phyloP scores from a whole-genome alignment of 1,140 invertebrate genomes.

The Trachymyrmex cornetzi region DNA sequence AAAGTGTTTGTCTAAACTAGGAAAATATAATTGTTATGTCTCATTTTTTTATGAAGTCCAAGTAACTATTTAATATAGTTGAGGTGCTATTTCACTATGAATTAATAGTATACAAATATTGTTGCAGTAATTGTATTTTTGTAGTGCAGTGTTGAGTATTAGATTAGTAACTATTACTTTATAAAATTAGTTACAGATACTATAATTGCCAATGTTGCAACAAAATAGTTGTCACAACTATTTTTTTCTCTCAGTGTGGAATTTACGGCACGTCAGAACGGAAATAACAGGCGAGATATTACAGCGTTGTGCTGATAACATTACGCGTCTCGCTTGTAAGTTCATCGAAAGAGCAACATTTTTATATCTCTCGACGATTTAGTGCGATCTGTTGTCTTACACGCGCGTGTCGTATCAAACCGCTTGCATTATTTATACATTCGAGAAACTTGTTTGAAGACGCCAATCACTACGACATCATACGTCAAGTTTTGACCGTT shows the following conservation, averaged over 20 bases:
- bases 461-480: conserved; percentile 22
- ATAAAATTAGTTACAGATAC: no score
- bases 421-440: neutral
- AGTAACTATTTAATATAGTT: no score
- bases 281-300: conserved; percentile 14
- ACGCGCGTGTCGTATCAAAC: neutral
- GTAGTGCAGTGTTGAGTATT: no score
- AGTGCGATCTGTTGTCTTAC: neutral
- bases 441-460: conserved; percentile 7
- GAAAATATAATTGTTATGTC: no score
- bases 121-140: no score
- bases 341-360: conserved; percentile 29
- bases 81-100: no score
- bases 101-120: no score
- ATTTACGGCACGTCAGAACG: conserved; percentile 56
- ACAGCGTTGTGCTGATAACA: conserved; percentile 27
- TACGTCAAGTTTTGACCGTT: neutral
- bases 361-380: neutral
- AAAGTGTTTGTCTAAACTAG: no score
- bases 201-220: no score
- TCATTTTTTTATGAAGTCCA: no score
- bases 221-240: no score
- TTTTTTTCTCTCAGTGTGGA: neutral
- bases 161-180: no score
- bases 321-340: neutral